Evolutionary conservation across 2,888 invertebrate species (phyloP).

Genomic region (Scaptomyza parva): DNA sequence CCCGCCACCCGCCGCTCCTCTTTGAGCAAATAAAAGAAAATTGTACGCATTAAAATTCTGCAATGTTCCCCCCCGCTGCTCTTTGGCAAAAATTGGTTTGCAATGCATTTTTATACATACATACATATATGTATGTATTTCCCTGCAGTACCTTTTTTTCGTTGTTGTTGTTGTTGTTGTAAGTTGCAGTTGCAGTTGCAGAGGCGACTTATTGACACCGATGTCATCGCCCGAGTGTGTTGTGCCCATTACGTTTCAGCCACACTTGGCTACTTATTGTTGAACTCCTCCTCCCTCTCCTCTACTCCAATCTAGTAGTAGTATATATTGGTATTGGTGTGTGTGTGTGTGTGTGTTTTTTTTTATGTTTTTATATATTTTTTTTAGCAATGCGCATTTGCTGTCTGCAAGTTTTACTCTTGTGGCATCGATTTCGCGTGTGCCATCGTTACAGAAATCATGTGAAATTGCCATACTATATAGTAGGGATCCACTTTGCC

Average conservation of each 20-base stretch:
- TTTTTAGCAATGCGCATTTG: background rate
- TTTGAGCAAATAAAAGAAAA: slow-evolving; percentile 52
- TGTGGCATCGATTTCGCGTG: slow-evolving; percentile 51
- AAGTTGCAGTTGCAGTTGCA: background rate
- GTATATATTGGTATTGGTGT: no score
- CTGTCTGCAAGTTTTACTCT: slow-evolving; percentile 25
- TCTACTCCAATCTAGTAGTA: no score
- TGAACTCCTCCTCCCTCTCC: background rate
- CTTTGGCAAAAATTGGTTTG: slow-evolving; percentile 32
- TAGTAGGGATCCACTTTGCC: slow-evolving; percentile 21
- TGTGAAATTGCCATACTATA: slow-evolving; percentile 37
- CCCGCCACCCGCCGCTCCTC: no score
- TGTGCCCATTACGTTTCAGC: slow-evolving; percentile 48
- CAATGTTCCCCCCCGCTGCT: background rate
- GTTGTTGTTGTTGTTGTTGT: no score
- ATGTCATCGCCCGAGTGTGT: slow-evolving; percentile 41
- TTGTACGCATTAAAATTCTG: slow-evolving; percentile 33
- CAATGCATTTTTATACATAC: slow-evolving; percentile 15
- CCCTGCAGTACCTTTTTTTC: slow-evolving; percentile 25
- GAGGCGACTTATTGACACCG: slow-evolving; percentile 53
- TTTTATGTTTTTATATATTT: no score
- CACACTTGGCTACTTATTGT: slow-evolving; percentile 60
- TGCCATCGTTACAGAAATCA: slow-evolving; percentile 53
- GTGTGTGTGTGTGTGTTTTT: no score
- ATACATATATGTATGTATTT: slow-evolving; percentile 1